phyloP scores from a whole-genome alignment of 1,140 invertebrate genomes.

The Drosophila dunni region DNA sequence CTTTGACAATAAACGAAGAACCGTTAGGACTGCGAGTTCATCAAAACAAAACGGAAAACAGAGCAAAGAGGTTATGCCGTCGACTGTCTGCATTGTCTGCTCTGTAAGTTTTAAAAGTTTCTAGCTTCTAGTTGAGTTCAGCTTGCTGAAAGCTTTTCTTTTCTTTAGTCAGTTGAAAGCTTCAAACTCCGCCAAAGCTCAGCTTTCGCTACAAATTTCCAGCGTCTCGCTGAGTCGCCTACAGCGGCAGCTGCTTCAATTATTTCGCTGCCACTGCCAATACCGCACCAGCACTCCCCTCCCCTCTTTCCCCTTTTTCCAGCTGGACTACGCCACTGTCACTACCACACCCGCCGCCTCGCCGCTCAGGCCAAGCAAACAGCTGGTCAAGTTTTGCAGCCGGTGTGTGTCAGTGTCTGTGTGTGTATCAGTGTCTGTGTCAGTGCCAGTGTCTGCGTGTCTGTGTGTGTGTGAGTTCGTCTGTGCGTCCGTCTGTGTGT shows the following conservation, averaged over 20 bases:
- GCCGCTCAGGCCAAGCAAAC: background rate
- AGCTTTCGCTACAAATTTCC: background rate
- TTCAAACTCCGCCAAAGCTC: background rate
- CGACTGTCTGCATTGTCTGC: too few species aligned
- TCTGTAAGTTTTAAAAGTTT: too few species aligned
- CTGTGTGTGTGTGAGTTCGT: too few species aligned
- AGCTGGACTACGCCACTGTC: background rate
- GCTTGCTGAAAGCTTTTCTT: background rate
- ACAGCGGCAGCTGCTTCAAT: background rate
- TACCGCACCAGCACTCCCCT: constrained; percentile 8
- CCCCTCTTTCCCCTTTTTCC: background rate
- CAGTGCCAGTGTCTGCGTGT: too few species aligned
- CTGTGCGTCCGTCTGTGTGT: constrained; percentile 14
- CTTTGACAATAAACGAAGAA: too few species aligned
- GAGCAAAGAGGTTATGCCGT: too few species aligned
- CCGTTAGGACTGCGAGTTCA: too few species aligned
- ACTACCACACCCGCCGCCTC: too few species aligned
- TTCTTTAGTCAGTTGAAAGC: background rate
- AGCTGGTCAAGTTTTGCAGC: constrained; percentile 44
- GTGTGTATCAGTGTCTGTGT: too few species aligned
- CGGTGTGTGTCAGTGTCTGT: constrained; percentile 20
- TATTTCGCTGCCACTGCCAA: constrained; percentile 19
- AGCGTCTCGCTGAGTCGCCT: constrained; percentile 23
- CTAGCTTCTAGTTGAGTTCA: too few species aligned
- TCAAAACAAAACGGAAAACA: too few species aligned